Conservation (phyloP, 2,113 vertebrate species). For the Prochilodus magdalenae region DNA sequence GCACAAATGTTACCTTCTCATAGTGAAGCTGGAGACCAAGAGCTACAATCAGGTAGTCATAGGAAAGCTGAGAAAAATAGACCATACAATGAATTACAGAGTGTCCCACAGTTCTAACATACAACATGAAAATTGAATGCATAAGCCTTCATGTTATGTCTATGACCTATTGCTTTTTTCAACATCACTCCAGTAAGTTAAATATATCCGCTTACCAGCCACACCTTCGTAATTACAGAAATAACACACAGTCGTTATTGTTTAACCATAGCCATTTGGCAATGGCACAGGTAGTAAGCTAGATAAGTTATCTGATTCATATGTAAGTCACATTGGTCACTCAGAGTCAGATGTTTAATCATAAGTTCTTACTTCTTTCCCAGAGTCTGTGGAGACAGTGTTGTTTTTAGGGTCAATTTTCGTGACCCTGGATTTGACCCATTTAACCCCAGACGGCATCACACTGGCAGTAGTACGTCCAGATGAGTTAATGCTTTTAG, state of each 20-base stretch:
- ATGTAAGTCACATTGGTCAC: neutral
- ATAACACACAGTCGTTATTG: neutral
- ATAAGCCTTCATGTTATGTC: neutral
- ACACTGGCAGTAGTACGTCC: constrained; percentile 81
- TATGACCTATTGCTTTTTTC: neutral
- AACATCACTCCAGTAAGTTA: neutral
- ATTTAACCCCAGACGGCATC: constrained; percentile 88
- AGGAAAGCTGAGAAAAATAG: constrained; percentile 82
- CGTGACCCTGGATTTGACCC: constrained; percentile 87
- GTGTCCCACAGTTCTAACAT: neutral
- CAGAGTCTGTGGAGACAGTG: constrained; percentile 81
- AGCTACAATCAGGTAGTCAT: constrained; percentile 94
- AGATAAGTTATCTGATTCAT: neutral
- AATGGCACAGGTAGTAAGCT: neutral
- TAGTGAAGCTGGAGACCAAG: constrained; percentile 92
- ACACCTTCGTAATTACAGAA: constrained; percentile 6
- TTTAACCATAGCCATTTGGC: neutral
- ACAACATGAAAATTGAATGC: neutral
- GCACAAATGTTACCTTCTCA: constrained; percentile 82
- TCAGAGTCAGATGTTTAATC: neutral
- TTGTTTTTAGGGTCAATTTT: constrained; percentile 88
- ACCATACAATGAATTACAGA: neutral
- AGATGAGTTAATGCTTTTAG: constrained; percentile 82
- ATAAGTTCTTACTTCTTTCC: constrained; percentile 77
- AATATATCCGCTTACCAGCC: neutral